Percentiles rank a stretch among this genome's conserved stretches.
phyloP scores from a whole-genome alignment of 1,140 invertebrate genomes.

The Temnothorax nylanderi region DNA sequence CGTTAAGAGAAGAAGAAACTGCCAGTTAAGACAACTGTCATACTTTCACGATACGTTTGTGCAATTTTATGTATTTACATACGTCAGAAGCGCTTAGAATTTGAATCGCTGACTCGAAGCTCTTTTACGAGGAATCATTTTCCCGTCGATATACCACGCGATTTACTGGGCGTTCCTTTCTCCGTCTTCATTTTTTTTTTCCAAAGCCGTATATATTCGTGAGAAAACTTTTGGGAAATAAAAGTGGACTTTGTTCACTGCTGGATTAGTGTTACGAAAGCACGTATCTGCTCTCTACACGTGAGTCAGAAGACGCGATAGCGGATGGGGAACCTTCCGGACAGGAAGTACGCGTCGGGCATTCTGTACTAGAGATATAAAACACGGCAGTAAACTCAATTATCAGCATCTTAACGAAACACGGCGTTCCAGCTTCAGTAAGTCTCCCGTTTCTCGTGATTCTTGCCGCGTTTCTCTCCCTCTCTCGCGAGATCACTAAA shows the following conservation, averaged over 20 bases:
- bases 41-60: constrained; percentile 37
- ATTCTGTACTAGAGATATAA: constrained; percentile 14
- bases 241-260: background rate
- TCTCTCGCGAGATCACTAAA: too few relatives aligned
- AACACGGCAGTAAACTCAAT: background rate
- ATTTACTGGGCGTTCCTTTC: background rate
- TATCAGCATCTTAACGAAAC: constrained; percentile 9
- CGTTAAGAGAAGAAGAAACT: constrained; percentile 14
- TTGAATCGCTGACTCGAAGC: background rate
- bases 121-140: constrained; percentile 9
- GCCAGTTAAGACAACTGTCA: constrained; percentile 14
- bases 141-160: background rate
- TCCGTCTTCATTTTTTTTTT: background rate
- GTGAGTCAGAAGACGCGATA: constrained; percentile 7
- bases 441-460: background rate
- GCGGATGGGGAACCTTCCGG: background rate
- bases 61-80: constrained; percentile 31
- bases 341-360: constrained; percentile 26
- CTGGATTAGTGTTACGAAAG: background rate
- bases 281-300: background rate
- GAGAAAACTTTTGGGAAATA: constrained; percentile 4
- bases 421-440: background rate
- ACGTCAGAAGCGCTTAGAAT: background rate
- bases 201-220: background rate
- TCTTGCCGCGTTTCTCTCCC: constrained; percentile 9